Percentiles rank a stretch among this genome's conserved stretches.
Conservation (phyloP, 2,888 invertebrate genomes). For the Gymnosoma rotundatum region DNA sequence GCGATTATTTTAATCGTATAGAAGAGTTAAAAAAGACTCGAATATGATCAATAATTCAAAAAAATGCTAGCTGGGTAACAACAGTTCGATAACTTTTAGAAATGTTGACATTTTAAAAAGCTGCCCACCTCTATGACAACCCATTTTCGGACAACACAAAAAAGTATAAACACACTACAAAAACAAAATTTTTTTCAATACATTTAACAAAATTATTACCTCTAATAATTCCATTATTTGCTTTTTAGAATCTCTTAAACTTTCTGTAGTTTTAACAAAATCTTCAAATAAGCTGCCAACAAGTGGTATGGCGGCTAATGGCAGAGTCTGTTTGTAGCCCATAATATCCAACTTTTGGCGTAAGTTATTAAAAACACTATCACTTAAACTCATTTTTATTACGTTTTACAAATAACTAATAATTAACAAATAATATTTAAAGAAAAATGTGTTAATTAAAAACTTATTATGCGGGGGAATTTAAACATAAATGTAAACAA, state of each 20-base stretch:
- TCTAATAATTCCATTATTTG: conserved; percentile 87
- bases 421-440: neutral
- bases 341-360: conserved; percentile 90
- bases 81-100: neutral
- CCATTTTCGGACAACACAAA: conserved; percentile 30
- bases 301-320: conserved; percentile 89
- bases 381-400: conserved; percentile 74
- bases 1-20: no score
- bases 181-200: neutral
- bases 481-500: conserved; percentile 21
- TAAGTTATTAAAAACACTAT: conserved; percentile 78
- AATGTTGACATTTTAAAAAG: conserved; percentile 43
- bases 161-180: conserved; percentile 1
- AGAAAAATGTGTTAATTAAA: neutral
- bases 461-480: neutral
- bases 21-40: no score
- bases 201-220: conserved; percentile 81
- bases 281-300: conserved; percentile 92
- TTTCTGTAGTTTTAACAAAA: conserved; percentile 93
- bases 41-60: no score
- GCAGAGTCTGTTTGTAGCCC: conserved; percentile 90
- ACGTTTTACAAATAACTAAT: neutral
- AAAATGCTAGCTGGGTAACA: no score
- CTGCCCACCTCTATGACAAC: conserved; percentile 63
- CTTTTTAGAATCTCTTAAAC: conserved; percentile 91